Percentiles rank a stretch among this genome's conserved stretches.
phyloP scores from a whole-genome alignment of 2,113 vertebrate genomes.

The Gadus chalcogrammus region DNA sequence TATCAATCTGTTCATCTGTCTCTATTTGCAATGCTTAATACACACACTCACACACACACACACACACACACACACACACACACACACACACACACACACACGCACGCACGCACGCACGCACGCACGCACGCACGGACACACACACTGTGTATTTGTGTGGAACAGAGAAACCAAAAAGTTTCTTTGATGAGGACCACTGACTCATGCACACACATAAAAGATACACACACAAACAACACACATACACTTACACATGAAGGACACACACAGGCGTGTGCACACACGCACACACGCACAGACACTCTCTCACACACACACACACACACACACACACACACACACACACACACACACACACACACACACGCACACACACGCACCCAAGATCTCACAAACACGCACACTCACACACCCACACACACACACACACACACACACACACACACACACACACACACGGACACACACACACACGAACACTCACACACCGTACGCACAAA shows the following conservation, averaged over 20 bases:
- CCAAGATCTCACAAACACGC: too few relatives aligned
- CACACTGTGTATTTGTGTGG: conserved; percentile 11
- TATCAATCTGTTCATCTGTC: too few relatives aligned
- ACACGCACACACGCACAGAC: too few relatives aligned
- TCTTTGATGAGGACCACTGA: conserved; percentile 55
- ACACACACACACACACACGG: conserved; percentile 21
- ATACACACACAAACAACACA: too few relatives aligned
- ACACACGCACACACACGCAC: too few relatives aligned
- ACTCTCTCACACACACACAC: too few relatives aligned
- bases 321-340: too few relatives aligned
- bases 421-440: conserved; percentile 29
- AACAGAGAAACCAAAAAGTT: conserved; percentile 51
- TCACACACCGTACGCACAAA: background rate
- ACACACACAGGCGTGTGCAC: too few relatives aligned
- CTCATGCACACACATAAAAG: conserved; percentile 11
- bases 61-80: conserved; percentile 17
- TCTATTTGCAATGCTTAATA: conserved; percentile 8
- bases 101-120: too few relatives aligned
- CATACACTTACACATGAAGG: too few relatives aligned
- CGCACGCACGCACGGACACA: conserved; percentile 24
- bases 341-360: too few relatives aligned
- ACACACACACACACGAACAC: conserved; percentile 1
- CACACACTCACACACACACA: conserved; percentile 31
- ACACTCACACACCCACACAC: conserved; percentile 16
- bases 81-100: too few relatives aligned